Base-by-base conservation (phyloP, 37 sponge, comb jelly and placozoan genomes). In the Oscarella lobularis region DNA sequence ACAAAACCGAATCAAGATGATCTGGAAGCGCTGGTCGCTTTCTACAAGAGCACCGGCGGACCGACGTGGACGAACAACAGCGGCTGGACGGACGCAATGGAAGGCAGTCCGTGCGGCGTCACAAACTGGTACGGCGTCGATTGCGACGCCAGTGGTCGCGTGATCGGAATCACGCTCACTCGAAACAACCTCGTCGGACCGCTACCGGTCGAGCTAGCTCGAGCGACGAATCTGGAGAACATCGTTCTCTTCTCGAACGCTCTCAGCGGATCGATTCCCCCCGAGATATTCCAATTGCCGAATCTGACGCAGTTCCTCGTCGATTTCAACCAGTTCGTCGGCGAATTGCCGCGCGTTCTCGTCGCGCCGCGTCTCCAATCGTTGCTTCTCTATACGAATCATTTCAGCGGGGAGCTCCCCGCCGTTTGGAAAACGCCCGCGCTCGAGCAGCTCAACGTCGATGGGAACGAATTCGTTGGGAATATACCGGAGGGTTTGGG, bases 111-210 rank as follows among this genome's bases (percentile, higher is more conserved):
- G 5, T 90, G 90, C 60, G 67, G 54, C 1, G 72, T 73, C 33
- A n/a, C n/a, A n/a, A 60, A 66, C 29, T 90, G 90, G 90, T 74
- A 66, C 36, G 90, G 90, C 5, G 39, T 90, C 32, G 83, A 82
- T 74, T 90, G 90, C 66, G 55, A 72, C 32, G 35, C 60, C n/a
- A 72, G 79, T 33, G 85, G 85, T 9, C 67, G 81, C 31, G 85
- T 90, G 0, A 38, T 81, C 33, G 48, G 78, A 14, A 83, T 90
- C 55, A 74, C 74, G 32, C 73, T 90, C 31, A 80, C 76, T 31
- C 79, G 78, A 74, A 90, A 90, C 79, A 38, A 75, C 36, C 3
- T 90, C 66, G 9, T 39, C 36, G 91, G 91, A 0, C 4, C 67
- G 0, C 41, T 90, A 33, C 87, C 91, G 20, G 39, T 74, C 6